A percentile compares a stretch with the other conserved stretches of the same genome.
Conservation (phyloP, 2,113 vertebrate genomes). For the Otolemur garnettii region DNA sequence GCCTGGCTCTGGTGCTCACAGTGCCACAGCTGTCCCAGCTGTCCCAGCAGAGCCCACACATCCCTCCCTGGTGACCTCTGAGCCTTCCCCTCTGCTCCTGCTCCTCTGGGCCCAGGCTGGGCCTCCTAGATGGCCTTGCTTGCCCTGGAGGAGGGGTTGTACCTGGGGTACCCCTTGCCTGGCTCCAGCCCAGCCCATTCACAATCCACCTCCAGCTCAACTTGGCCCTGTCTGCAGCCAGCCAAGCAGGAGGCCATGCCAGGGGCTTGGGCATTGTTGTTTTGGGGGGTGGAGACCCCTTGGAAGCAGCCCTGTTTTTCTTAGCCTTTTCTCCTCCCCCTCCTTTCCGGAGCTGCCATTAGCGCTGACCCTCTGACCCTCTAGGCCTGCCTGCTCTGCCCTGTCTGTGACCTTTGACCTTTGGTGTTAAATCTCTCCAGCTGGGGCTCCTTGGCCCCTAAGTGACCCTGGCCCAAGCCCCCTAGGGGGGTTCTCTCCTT, state of each 20-base stretch:
- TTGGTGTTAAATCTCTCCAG: conserved; percentile 84
- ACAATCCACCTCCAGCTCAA: background rate
- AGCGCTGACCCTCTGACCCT: conserved; percentile 79
- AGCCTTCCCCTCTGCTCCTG: conserved; percentile 55
- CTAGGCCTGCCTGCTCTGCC: conserved; percentile 72
- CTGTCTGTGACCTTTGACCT: conserved; percentile 84
- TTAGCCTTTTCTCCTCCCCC: conserved; percentile 65
- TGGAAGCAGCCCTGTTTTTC: conserved; percentile 70
- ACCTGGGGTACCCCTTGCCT: conserved; percentile 66
- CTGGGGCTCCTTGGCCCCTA: conserved; percentile 78
- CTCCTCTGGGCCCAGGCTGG: conserved; percentile 50
- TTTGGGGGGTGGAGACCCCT: conserved; percentile 46
- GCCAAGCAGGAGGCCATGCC: conserved; percentile 12
- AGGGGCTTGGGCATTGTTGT: background rate
- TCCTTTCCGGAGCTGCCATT: conserved; percentile 82
- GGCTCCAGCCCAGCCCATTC: background rate
- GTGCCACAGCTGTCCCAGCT: conserved; percentile 76
- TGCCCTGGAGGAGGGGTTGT: conserved; percentile 62
- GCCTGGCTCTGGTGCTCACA: conserved; percentile 36
- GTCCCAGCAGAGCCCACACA: conserved; percentile 50
- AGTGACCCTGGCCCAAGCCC: conserved; percentile 78
- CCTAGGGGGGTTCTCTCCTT: conserved; percentile 61
- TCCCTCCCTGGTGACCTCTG: conserved; percentile 66
- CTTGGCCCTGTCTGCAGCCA: background rate
- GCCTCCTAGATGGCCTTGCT: conserved; percentile 75